These are phyloP conservation scores for Carettochelys insculpta DNA, from an alignment of 2,113 vertebrate genomes.

Conservation along the genomic window DNA sequence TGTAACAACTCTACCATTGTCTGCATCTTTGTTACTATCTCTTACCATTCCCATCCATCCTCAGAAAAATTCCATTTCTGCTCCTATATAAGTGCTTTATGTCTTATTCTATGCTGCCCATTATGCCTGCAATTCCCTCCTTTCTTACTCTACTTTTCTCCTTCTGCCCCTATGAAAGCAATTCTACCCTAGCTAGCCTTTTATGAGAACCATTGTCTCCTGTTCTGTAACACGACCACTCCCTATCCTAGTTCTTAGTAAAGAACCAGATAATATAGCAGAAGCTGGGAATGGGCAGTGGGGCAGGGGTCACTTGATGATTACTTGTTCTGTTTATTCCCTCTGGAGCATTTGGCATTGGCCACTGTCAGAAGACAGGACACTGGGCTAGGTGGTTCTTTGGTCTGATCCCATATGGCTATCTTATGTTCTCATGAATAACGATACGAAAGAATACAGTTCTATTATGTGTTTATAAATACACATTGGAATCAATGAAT, in stretches of 20 bases:
- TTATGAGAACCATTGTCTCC: background rate
- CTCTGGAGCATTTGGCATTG: too few species aligned
- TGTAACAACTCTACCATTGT: background rate
- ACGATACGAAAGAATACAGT: background rate
- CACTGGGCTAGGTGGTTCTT: too few species aligned
- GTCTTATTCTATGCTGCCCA: background rate
- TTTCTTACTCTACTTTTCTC: background rate
- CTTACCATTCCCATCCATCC: background rate
- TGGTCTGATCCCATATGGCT: too few species aligned
- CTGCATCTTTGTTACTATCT: background rate
- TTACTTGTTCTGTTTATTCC: too few species aligned
- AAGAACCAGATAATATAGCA: background rate
- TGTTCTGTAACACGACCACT: background rate
- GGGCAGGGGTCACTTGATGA: too few species aligned
- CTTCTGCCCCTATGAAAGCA: background rate
- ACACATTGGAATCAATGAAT: background rate
- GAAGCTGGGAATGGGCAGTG: too few species aligned
- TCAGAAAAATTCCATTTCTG: background rate
- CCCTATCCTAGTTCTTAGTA: background rate
- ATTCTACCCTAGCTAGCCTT: background rate
- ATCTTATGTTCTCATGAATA: background rate
- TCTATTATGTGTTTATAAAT: background rate
- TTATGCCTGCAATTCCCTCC: background rate
- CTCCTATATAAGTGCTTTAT: background rate
- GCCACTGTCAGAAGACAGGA: too few species aligned